Percentiles rank a stretch among this genome's conserved stretches.
Evolutionary conservation across 1,140 invertebrate species (phyloP).

Genomic region (Andrena cerasifolii): DNA sequence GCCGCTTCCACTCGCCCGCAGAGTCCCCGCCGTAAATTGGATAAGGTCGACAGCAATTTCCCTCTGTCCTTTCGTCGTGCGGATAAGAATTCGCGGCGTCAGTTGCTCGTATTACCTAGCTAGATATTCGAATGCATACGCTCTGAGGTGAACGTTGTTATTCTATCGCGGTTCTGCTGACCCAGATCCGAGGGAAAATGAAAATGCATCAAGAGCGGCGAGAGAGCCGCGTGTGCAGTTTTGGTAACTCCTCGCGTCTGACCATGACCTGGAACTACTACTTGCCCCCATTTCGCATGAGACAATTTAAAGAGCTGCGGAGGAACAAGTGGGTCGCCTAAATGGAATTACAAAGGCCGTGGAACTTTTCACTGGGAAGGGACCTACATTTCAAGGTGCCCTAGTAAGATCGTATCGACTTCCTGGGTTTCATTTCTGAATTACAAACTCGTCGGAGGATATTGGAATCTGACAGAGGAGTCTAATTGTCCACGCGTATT

Average conservation of each 20-base stretch:
- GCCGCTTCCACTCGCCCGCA: background rate
- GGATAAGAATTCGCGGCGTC: slow-evolving; percentile 1
- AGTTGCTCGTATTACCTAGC: background rate
- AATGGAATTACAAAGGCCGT: background rate
- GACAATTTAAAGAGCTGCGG: background rate
- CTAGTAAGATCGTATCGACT: background rate
- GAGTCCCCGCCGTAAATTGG: background rate
- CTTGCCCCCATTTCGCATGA: background rate
- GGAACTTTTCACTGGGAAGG: background rate
- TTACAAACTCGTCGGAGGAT: background rate
- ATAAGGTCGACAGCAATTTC: background rate
- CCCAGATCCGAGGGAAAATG: background rate
- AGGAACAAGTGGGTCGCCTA: background rate
- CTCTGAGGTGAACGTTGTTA: slow-evolving; percentile 7
- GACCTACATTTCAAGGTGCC: background rate
- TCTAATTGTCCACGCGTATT: too few relatives aligned
- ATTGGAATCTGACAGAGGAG: too few relatives aligned
- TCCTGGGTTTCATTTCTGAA: too few relatives aligned
- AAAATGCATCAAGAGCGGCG: background rate
- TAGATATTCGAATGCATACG: background rate
- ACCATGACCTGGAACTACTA: slow-evolving; percentile 33
- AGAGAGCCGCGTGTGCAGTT: background rate
- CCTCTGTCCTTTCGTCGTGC: background rate
- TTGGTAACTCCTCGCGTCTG: slow-evolving; percentile 4
- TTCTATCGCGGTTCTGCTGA: background rate